Base-by-base conservation (phyloP, 2,113 vertebrate species). In the Siniperca chuatsi region DNA sequence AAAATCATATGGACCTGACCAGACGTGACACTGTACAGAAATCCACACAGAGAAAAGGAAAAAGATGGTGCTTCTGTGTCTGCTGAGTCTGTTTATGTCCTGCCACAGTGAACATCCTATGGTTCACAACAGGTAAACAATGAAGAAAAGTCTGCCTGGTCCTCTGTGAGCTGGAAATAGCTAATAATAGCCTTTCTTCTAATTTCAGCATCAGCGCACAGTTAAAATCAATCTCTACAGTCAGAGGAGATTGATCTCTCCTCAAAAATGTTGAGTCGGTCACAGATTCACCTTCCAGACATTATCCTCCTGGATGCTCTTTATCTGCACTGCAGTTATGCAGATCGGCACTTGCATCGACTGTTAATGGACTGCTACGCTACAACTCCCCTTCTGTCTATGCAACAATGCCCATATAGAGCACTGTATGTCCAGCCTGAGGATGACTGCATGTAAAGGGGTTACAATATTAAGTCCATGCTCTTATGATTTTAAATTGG, bases 141-240 rank as follows among this genome's bases (percentile, higher is more conserved):
- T 48, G 78, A 79, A 58, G 29, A 33, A 81, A 29, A 2, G 65
- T 67, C 23, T 50, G 70, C 0, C 48, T 33, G 67, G 57, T 64
- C 48, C 60, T 73, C 62, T 84, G 61, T 71, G n/a, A 60, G 58
- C 52, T 69, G 57, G 76, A 88, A 77, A 74, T 72, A 71, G 60
- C 85, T 85, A 84, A 87, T 83, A 90, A 82, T 85, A 88, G 37
- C 69, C 44, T 13, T 6, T 69, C 70, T 61, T 80, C 37, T 73
- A 48, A 84, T 87, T 86, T 85, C 40, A 50, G 78, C 81, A 70
- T 85, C 40, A 50, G 78, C 81, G 68, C 83, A 81, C 82, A 86
- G 82, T 85, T 83, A 60, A 85, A 93, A 92, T 90, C 88, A 87
- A 92, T 93, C 65, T 65, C n/a, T 50, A n/a, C 40, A 79, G 75